Percentiles rank a stretch among this genome's conserved stretches.
Conservation (phyloP, 2,888 invertebrate species). For the Stratiomys singularior region DNA sequence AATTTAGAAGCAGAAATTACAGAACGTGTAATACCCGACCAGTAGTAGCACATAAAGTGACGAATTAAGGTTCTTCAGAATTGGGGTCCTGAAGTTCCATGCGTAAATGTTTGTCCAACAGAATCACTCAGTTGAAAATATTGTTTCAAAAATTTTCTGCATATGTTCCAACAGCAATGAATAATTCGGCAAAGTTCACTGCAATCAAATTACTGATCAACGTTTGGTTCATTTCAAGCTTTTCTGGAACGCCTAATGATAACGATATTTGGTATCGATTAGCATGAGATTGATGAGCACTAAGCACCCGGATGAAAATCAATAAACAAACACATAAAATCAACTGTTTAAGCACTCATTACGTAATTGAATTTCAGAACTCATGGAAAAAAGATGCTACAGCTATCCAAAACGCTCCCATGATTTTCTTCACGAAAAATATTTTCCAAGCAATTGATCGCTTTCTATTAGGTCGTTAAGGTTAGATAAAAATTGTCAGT, state of each 20-base stretch:
- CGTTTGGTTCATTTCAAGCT: slow-evolving; percentile 17
- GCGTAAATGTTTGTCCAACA: too few species aligned
- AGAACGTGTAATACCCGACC: too few species aligned
- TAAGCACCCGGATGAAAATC: slow-evolving; percentile 1
- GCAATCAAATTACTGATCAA: neutral
- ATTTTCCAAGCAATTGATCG: slow-evolving; percentile 30
- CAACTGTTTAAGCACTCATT: neutral
- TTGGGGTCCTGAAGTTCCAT: too few species aligned
- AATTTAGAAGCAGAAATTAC: too few species aligned
- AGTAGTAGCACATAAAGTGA: too few species aligned
- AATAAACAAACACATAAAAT: slow-evolving; percentile 6
- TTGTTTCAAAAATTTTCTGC: too few species aligned
- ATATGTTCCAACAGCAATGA: too few species aligned
- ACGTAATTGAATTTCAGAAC: slow-evolving; percentile 24
- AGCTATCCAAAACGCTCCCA: slow-evolving; percentile 4
- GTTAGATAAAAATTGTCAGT: neutral
- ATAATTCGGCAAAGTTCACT: too few species aligned
- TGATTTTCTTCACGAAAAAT: slow-evolving; percentile 19
- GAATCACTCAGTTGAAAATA: too few species aligned
- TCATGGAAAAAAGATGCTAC: slow-evolving; percentile 9
- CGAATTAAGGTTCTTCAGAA: too few species aligned
- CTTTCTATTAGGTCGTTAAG: neutral
- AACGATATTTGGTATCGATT: slow-evolving; percentile 27
- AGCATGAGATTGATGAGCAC: slow-evolving; percentile 19
- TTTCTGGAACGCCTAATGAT: neutral